Conservation (phyloP, 1,140 invertebrate genomes). For the Cydia strobilella region DNA sequence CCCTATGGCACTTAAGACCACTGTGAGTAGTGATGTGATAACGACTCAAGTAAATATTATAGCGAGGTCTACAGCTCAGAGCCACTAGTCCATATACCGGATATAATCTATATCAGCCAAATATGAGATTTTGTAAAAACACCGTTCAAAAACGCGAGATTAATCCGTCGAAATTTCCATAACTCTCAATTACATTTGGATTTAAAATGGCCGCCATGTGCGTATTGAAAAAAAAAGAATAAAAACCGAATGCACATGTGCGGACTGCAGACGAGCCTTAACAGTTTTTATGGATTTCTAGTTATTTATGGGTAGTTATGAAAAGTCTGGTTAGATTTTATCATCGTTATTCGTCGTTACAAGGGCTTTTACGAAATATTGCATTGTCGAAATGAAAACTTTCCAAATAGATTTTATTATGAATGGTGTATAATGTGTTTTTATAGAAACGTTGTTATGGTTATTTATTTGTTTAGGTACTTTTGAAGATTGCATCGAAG, state of each 20-base stretch:
- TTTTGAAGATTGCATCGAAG: no score
- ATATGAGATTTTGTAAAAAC: not conserved
- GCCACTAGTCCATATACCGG: no score
- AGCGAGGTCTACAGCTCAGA: no score
- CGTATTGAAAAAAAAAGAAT: slow-evolving; percentile 50
- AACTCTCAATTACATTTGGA: slow-evolving; percentile 68
- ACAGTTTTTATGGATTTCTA: slow-evolving; percentile 13
- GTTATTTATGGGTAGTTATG: slow-evolving; percentile 8
- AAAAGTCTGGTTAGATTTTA: not conserved
- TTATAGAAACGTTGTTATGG: no score
- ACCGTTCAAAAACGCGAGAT: not conserved
- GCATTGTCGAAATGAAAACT: not conserved
- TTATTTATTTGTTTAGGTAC: no score
- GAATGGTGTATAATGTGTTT: no score
- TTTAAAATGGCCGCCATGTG: slow-evolving; percentile 59
- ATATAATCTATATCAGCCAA: not conserved
- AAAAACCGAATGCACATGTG: slow-evolving; percentile 43
- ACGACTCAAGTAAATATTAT: no score
- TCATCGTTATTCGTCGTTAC: not conserved
- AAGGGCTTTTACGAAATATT: not conserved
- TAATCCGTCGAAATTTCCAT: slow-evolving; percentile 55
- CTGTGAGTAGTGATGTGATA: no score
- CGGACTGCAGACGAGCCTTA: slow-evolving; percentile 46
- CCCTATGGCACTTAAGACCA: no score
- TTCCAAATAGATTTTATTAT: no score